Evolutionary conservation across 2,888 invertebrate species (phyloP), one percentile per base, ranked within the genome.

Genomic region (Xanthia togata): DNA sequence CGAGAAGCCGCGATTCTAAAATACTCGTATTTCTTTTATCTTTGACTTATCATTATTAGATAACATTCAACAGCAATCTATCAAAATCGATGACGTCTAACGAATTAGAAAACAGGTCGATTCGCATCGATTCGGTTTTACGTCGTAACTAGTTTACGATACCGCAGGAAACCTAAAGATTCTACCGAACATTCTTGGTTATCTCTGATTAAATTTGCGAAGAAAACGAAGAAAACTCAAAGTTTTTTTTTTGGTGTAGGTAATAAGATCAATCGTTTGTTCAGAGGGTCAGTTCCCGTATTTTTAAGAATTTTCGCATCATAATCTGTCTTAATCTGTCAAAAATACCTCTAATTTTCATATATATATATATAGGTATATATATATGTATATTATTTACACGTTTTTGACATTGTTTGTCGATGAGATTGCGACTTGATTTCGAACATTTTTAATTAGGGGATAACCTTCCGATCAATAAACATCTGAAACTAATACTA

Each of bases 61-160:
- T 78, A 84, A 84, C 65, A 67, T 70, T 65, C 14, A 47, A 35
- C 2, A 68, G 70, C 60, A 68, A 76, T 85, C 72, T 71, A 81
- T 85, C 81, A 81, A 74, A 72, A 41, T 53, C 53, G 26, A 55
- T 47, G 63, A 73, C 62, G 60, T 80, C 31, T 65, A n/a, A 50
- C 31, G 65, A 64, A 70, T 60, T 62, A 74, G 67, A 77, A 85
- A 80, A 80, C 77, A 64, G 70, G 68, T 62, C 59, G 60, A 62
- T 78, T 71, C 31, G 41, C n/a, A 74, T 79, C 41, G 53, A 67
- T 72, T 64, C 47, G 47, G 53, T 60, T 68, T 76, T 85, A 74
- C 35, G 44, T 47, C 47, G 63, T 55, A 78, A 74, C 71, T 62
- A 71, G 55, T 85, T 83, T 78, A 65, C 20, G 53, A 55, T 69